Evolutionary conservation across 2,888 invertebrate species (phyloP).

Genomic region (Crioceris asparagi): DNA sequence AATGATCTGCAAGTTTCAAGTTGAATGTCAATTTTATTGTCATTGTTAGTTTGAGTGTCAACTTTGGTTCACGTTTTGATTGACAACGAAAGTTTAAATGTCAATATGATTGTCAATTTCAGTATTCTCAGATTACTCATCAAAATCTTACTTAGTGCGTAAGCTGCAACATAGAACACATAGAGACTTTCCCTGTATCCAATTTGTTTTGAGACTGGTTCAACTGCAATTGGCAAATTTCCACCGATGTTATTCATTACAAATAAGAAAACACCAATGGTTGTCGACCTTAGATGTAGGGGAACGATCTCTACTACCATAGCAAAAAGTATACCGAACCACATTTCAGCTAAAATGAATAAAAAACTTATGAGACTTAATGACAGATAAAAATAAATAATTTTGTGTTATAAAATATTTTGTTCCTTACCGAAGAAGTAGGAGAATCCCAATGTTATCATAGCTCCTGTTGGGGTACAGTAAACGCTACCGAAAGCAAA

Average conservation of each 20-base stretch:
- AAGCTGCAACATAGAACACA: constrained; percentile 82
- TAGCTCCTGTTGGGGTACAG: constrained; percentile 72
- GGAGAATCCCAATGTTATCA: constrained; percentile 78
- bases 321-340: constrained; percentile 88
- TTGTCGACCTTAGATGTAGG: constrained; percentile 67
- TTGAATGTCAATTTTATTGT: no score
- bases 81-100: no score
- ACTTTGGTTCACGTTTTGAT: no score
- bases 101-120: no score
- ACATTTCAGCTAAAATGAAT: constrained; percentile 72
- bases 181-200: constrained; percentile 76
- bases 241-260: constrained; percentile 91
- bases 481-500: constrained; percentile 79
- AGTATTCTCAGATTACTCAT: no score
- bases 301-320: constrained; percentile 84
- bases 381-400: not conserved
- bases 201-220: constrained; percentile 70
- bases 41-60: no score
- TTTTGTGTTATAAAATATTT: not conserved
- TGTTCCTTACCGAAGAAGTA: constrained; percentile 68
- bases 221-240: constrained; percentile 77
- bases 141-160: constrained; percentile 65
- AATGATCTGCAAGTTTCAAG: no score
- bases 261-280: constrained; percentile 78
- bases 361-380: not conserved